Conservation (phyloP, 2,797 vertebrate species). For the Hoplostethus mediterraneus region DNA sequence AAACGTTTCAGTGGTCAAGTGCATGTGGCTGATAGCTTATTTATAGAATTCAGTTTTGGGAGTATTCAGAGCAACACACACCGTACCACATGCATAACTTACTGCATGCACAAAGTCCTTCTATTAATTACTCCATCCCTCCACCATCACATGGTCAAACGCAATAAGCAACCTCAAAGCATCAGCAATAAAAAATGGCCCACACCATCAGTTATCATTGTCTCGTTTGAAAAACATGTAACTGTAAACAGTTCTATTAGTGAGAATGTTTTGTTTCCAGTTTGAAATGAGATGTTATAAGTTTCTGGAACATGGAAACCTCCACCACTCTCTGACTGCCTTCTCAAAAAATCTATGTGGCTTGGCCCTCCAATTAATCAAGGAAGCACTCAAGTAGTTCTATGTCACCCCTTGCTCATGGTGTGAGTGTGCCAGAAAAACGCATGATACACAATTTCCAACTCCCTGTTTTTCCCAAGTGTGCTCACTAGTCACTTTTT, state of each 20-base stretch:
- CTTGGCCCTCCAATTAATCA: not conserved
- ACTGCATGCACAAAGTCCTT: not conserved
- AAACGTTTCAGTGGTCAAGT: constrained; percentile 20
- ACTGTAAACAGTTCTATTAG: no score
- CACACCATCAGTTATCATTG: no score
- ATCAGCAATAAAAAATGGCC: not conserved
- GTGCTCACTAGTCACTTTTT: not conserved
- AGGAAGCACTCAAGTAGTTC: not conserved
- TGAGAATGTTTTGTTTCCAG: not conserved
- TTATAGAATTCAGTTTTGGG: not conserved
- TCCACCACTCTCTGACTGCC: no score
- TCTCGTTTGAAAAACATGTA: no score
- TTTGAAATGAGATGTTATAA: not conserved
- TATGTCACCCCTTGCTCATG: not conserved
- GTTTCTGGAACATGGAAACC: no score
- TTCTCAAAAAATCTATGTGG: no score
- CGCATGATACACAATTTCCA: not conserved
- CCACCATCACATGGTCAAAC: not conserved
- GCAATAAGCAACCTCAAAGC: not conserved
- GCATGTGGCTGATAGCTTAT: constrained; percentile 5
- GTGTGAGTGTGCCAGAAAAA: no score
- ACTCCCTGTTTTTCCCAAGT: not conserved
- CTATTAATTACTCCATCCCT: not conserved
- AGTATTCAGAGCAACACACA: constrained; percentile 19
- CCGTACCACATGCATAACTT: not conserved